phyloP scores from a whole-genome alignment of 1,140 invertebrate genomes.

The Drosophila kohkoa region DNA sequence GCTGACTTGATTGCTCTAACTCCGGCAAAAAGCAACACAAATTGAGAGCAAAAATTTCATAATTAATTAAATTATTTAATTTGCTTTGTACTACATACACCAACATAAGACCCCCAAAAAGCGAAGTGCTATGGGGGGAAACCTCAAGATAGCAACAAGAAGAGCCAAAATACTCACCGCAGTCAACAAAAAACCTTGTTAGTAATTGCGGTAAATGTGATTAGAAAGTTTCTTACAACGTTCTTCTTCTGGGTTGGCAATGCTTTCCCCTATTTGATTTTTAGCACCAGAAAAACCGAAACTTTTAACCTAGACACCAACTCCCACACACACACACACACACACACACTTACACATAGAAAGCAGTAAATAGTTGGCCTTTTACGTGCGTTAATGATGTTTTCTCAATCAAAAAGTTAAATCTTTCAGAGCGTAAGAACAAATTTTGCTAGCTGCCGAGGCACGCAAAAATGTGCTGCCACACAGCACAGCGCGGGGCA shows the following conservation, averaged over 20 bases:
- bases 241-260: constrained; percentile 44
- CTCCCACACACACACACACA: constrained; percentile 9
- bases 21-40: constrained; percentile 15
- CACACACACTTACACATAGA: constrained; percentile 16
- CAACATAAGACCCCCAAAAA: constrained; percentile 2
- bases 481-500: not conserved
- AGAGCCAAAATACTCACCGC: constrained; percentile 28
- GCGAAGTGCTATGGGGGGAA: not conserved
- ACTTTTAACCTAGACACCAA: constrained; percentile 73
- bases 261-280: constrained; percentile 79
- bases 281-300: constrained; percentile 75
- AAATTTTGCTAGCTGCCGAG: constrained; percentile 64
- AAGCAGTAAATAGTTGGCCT: constrained; percentile 75
- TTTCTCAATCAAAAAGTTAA: constrained; percentile 83
- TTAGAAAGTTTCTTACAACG: constrained; percentile 73
- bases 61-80: constrained; percentile 82
- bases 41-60: constrained; percentile 68
- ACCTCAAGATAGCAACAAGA: constrained; percentile 25
- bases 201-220: constrained; percentile 82
- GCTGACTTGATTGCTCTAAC: constrained; percentile 57
- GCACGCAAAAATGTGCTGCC: constrained; percentile 64
- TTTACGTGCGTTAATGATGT: constrained; percentile 83
- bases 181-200: constrained; percentile 82
- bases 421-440: constrained; percentile 72
- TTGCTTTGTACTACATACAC: constrained; percentile 62